A percentile compares a stretch with the other conserved stretches of the same genome.
Conservation (phyloP, 2,888 invertebrate genomes). For the Drosophila yooni region DNA sequence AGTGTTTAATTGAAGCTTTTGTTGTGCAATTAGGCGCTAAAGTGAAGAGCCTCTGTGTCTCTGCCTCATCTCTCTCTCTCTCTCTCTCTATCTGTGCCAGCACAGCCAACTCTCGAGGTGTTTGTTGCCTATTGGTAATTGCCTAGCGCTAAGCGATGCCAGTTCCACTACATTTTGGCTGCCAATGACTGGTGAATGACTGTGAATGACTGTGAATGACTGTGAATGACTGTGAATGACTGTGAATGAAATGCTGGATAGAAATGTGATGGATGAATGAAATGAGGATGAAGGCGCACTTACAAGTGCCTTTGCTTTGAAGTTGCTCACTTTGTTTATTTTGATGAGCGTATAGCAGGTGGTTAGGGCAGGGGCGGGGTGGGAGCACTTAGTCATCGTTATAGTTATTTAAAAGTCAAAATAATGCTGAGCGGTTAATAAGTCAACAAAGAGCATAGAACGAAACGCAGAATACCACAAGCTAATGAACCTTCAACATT, state of each 20-base stretch:
- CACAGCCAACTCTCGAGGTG: conserved; percentile 50
- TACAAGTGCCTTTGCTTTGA: conserved; percentile 54
- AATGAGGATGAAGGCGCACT: conserved; percentile 32
- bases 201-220: not conserved
- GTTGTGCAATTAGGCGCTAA: conserved; percentile 80
- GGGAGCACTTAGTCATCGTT: conserved; percentile 41
- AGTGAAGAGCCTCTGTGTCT: conserved; percentile 57
- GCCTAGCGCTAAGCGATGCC: conserved; percentile 55
- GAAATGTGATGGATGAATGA: conserved; percentile 3
- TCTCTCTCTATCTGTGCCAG: no score
- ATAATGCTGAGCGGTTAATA: conserved; percentile 27
- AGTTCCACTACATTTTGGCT: conserved; percentile 9
- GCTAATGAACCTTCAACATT: conserved; percentile 25
- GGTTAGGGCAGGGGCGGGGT: not conserved
- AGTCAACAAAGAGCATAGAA: conserved; percentile 28
- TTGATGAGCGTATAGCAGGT: not conserved
- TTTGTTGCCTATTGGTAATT: conserved; percentile 68
- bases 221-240: conserved; percentile 14
- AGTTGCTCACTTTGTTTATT: conserved; percentile 48
- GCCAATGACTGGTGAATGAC: conserved; percentile 20
- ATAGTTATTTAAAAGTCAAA: conserved; percentile 45
- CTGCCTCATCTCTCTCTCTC: not conserved
- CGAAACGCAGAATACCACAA: conserved; percentile 1
- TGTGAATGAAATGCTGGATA: conserved; percentile 18
- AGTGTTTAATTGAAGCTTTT: conserved; percentile 80